Conservation (phyloP, 1,140 invertebrate genomes). For the Chelonus insularis region DNA sequence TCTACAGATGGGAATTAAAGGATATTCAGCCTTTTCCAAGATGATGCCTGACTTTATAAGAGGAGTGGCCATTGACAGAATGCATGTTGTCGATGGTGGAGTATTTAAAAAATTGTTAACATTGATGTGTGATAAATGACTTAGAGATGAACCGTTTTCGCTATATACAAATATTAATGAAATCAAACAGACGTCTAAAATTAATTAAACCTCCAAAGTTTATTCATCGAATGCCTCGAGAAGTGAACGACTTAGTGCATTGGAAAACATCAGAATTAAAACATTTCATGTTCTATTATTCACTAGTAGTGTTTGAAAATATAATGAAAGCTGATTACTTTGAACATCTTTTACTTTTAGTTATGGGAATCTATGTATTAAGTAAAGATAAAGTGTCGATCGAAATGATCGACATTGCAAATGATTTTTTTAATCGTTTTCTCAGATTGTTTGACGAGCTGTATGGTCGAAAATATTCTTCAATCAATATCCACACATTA, state of each 20-base stretch:
- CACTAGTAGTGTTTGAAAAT: neutral
- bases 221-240: neutral
- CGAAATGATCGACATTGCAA: no score
- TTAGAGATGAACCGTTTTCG: neutral
- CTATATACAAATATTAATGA: neutral
- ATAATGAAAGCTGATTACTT: neutral
- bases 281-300: slow-evolving; percentile 5
- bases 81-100: slow-evolving; percentile 18
- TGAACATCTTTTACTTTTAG: neutral
- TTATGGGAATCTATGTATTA: no score
- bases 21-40: neutral
- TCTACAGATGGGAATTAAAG: slow-evolving; percentile 9
- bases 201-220: slow-evolving; percentile 3
- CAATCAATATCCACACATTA: no score
- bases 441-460: no score
- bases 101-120: slow-evolving; percentile 3
- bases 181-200: neutral
- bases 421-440: no score
- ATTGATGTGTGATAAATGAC: neutral
- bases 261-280: neutral
- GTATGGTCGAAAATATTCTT: no score
- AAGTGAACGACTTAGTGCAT: neutral
- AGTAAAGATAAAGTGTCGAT: no score
- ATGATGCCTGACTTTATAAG: slow-evolving; percentile 2
- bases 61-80: slow-evolving; percentile 11